phyloP scores from a whole-genome alignment of 1,140 invertebrate species.

The Saccostrea echinata region DNA sequence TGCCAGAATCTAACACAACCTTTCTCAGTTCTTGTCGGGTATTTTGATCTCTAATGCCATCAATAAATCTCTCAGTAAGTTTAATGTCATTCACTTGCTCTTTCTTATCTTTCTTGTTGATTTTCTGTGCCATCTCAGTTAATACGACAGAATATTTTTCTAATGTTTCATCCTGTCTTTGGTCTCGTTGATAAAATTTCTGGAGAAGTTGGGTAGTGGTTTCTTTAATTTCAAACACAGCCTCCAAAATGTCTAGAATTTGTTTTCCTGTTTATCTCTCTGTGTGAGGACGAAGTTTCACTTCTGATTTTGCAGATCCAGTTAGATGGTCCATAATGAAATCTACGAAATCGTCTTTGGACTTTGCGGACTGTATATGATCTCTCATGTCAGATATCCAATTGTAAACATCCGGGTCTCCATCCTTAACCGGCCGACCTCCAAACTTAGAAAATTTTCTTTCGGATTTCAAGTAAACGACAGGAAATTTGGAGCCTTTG shows the following conservation, averaged over 20 bases:
- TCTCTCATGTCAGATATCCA: neutral
- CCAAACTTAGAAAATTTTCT: no score
- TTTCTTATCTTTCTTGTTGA: neutral
- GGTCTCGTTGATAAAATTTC: no score
- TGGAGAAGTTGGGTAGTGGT: no score
- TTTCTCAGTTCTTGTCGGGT: conserved; percentile 23
- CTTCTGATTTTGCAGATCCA: neutral
- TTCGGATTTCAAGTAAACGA: no score
- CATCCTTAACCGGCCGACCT: neutral
- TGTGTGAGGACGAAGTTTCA: neutral
- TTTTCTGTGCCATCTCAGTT: neutral
- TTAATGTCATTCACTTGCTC: neutral
- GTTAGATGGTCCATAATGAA: neutral
- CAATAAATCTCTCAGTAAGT: conserved; percentile 39
- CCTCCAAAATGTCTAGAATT: neutral
- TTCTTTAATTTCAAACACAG: conserved; percentile 5
- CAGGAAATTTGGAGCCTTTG: neutral
- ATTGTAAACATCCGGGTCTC: neutral
- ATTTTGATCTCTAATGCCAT: conserved; percentile 6
- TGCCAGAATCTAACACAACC: neutral
- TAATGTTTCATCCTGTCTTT: no score
- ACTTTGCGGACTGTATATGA: no score
- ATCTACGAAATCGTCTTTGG: no score
- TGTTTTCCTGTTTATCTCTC: neutral
- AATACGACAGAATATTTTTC: no score